phyloP scores from a whole-genome alignment of 2,797 vertebrate genomes.

The Sebastes hubbsi region DNA sequence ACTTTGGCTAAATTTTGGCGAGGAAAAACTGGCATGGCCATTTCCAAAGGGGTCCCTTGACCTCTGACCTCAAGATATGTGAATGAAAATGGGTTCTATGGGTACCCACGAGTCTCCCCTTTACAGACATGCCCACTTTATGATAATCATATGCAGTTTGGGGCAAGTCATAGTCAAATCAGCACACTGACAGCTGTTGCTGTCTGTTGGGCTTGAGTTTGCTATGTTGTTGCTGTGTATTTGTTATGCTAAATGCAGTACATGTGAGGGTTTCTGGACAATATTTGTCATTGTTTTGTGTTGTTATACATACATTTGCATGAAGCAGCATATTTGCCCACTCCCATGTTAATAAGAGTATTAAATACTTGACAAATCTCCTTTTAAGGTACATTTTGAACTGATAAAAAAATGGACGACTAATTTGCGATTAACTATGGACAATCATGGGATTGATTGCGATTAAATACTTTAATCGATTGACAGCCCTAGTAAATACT shows the following conservation, averaged over 20 bases:
- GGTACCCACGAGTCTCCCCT: too few relatives aligned
- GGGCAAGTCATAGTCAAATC: too few relatives aligned
- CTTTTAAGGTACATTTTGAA: too few relatives aligned
- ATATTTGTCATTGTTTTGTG: not conserved
- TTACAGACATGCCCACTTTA: too few relatives aligned
- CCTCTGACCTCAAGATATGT: not conserved
- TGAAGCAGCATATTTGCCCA: too few relatives aligned
- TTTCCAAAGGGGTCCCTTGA: too few relatives aligned
- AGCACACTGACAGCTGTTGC: too few relatives aligned
- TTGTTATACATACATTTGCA: not conserved
- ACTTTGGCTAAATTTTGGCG: not conserved
- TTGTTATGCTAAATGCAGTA: too few relatives aligned
- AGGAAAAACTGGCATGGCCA: not conserved
- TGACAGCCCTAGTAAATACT: conserved; percentile 11
- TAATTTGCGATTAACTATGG: not conserved
- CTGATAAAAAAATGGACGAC: not conserved
- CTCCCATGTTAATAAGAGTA: too few relatives aligned
- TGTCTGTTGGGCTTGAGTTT: fast-evolving
- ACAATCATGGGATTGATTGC: not conserved
- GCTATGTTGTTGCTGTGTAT: too few relatives aligned
- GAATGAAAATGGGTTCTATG: not conserved
- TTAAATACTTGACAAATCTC: too few relatives aligned
- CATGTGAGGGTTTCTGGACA: not conserved
- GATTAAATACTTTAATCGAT: not conserved
- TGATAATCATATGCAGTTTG: too few relatives aligned